Percentiles rank a stretch among this genome's conserved stretches.
phyloP scores from a whole-genome alignment of 2,888 invertebrate species.

The Cryptophagus acutangulus region DNA sequence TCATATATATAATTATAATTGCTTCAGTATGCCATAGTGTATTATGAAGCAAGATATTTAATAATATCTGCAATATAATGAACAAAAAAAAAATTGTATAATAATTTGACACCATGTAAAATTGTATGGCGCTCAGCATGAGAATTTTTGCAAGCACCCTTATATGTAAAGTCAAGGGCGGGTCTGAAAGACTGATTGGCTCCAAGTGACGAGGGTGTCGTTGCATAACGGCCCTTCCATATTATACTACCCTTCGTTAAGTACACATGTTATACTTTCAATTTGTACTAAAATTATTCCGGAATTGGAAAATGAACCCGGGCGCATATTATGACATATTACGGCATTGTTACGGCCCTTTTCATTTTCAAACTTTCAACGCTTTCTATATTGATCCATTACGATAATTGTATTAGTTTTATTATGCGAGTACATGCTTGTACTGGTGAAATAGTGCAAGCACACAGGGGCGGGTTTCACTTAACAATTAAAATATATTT shows the following conservation, averaged over 20 bases:
- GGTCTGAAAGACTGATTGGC: constrained; percentile 41
- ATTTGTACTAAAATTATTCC: constrained; percentile 35
- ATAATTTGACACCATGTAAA: too few species aligned
- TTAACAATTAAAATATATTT: too few species aligned
- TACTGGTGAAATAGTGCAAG: too few species aligned
- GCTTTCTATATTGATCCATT: constrained; percentile 27
- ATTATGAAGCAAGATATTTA: too few species aligned
- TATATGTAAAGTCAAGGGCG: constrained; percentile 44
- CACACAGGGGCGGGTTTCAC: too few species aligned
- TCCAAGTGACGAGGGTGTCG: constrained; percentile 38
- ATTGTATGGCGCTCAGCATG: constrained; percentile 2
- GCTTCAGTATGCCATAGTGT: too few species aligned
- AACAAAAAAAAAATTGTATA: too few species aligned
- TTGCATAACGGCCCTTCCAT: constrained; percentile 37
- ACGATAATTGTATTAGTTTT: constrained; percentile 33
- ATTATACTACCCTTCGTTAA: constrained; percentile 33
- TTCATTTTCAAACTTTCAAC: constrained; percentile 16
- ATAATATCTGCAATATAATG: too few species aligned
- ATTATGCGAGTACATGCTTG: too few species aligned
- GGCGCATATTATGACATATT: too few species aligned
- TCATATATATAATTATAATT: too few species aligned
- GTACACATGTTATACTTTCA: constrained; percentile 38
- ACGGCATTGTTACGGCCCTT: constrained; percentile 26
- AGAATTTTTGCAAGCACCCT: constrained; percentile 14
- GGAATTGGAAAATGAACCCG: constrained; percentile 32